A percentile compares a stretch with the other conserved stretches of the same genome.
phyloP scores from a whole-genome alignment of 2,888 invertebrate species.

The Drosophila barbarae region DNA sequence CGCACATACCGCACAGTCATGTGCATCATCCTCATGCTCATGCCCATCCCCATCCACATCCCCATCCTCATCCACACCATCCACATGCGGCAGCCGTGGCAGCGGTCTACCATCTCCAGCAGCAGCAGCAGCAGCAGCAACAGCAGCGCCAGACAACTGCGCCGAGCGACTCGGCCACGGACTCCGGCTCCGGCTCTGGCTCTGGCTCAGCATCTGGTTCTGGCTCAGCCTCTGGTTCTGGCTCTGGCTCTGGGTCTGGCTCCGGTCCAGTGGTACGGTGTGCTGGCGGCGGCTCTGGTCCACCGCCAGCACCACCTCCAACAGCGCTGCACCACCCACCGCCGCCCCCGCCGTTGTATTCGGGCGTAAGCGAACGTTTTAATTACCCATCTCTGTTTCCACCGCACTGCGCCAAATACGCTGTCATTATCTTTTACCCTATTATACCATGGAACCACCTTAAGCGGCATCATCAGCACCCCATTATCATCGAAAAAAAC shows the following conservation, averaged over 20 bases:
- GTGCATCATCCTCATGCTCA: conserved; percentile 58
- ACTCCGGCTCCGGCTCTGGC: conserved; percentile 28
- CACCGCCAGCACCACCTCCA: conserved; percentile 49
- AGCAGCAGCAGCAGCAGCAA: conserved; percentile 49
- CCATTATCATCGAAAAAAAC: background rate
- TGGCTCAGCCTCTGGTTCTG: background rate
- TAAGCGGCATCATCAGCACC: background rate
- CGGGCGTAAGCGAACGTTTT: conserved; percentile 77
- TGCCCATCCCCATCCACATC: conserved; percentile 47
- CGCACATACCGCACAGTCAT: conserved; percentile 55
- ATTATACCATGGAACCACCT: conserved; percentile 5
- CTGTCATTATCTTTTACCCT: conserved; percentile 9
- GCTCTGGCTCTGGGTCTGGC: background rate
- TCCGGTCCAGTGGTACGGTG: conserved; percentile 13
- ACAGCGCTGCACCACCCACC: conserved; percentile 68
- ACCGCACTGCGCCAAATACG: conserved; percentile 20
- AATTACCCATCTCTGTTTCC: conserved; percentile 40
- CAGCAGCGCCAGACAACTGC: conserved; percentile 42
- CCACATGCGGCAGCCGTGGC: conserved; percentile 59
- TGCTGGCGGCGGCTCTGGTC: conserved; percentile 5
- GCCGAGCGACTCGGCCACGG: conserved; percentile 32
- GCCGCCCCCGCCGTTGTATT: conserved; percentile 75
- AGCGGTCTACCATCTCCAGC: conserved; percentile 65
- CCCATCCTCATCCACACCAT: conserved; percentile 54
- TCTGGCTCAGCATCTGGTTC: conserved; percentile 21